phyloP scores from a whole-genome alignment of 2,113 vertebrate species.

The Chrysemys picta region DNA sequence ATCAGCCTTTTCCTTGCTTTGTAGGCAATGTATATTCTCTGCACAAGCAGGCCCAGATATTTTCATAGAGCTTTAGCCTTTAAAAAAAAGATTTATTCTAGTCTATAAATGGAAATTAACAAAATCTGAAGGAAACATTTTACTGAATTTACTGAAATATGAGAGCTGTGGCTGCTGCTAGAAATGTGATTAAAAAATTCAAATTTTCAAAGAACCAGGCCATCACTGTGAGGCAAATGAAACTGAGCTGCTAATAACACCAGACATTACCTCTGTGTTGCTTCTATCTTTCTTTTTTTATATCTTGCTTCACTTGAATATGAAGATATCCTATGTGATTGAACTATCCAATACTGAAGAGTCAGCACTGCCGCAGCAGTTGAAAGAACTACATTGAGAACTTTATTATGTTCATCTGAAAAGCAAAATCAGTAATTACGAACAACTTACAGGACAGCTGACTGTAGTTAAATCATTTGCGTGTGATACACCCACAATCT shows the following conservation, averaged over 20 bases:
- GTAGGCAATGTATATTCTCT: not conserved
- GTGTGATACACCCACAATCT: slow-evolving; percentile 73
- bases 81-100: not conserved
- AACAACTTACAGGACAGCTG: slow-evolving; percentile 83
- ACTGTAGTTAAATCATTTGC: slow-evolving; percentile 81
- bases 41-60: not conserved
- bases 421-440: slow-evolving; percentile 81
- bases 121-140: not conserved
- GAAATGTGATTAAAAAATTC: slow-evolving; percentile 34
- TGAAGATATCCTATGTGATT: slow-evolving; percentile 73
- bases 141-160: not conserved
- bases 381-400: slow-evolving; percentile 76
- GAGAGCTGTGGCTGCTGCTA: not conserved
- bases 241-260: slow-evolving; percentile 26
- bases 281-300: slow-evolving; percentile 1
- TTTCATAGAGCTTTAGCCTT: not conserved
- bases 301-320: slow-evolving; percentile 67
- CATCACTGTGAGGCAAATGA: slow-evolving; percentile 34
- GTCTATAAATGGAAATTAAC: not conserved
- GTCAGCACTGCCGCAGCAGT: slow-evolving; percentile 74
- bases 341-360: slow-evolving; percentile 74
- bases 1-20: not conserved
- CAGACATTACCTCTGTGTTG: not conserved
- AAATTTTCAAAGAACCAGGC: not conserved
- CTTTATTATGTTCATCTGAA: slow-evolving; percentile 81